Conservation (phyloP, 2,888 invertebrate species). For the Syritta pipiens region DNA sequence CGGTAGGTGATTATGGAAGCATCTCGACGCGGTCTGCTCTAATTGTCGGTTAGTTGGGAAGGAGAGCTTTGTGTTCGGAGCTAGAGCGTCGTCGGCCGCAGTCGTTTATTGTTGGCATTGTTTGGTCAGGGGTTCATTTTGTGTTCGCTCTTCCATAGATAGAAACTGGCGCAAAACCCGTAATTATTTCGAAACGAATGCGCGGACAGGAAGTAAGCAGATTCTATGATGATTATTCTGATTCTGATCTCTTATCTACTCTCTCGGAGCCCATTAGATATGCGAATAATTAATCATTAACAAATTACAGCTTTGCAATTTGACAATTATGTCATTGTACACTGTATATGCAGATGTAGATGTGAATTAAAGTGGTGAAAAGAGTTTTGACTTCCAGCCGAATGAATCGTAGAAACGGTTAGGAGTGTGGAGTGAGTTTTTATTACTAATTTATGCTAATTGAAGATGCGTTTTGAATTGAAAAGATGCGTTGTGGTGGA, state of each 20-base stretch:
- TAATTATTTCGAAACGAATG: constrained; percentile 59
- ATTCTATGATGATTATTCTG: constrained; percentile 37
- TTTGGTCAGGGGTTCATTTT: constrained; percentile 11
- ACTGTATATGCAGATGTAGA: not conserved
- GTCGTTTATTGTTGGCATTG: not conserved
- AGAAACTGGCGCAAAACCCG: constrained; percentile 52
- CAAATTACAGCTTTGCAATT: constrained; percentile 66
- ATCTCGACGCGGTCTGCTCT: constrained; percentile 24
- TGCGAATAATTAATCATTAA: constrained; percentile 65
- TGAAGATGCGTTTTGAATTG: constrained; percentile 64
- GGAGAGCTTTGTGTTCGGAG: not conserved
- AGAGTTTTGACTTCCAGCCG: constrained; percentile 49
- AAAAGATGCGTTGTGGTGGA: constrained; percentile 64
- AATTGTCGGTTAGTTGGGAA: constrained; percentile 53
- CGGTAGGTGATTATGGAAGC: constrained; percentile 34
- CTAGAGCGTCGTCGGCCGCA: not conserved
- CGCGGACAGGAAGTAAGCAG: constrained; percentile 65
- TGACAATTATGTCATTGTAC: constrained; percentile 58
- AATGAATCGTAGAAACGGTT: constrained; percentile 38
- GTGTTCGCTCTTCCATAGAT: constrained; percentile 36
- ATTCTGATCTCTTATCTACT: not conserved
- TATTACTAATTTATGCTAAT: constrained; percentile 69
- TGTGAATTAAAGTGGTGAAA: not conserved
- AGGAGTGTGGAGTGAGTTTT: constrained; percentile 50
- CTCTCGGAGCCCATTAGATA: not conserved